Conservation (phyloP, 2,113 vertebrate species). For the Clinocottus analis region DNA sequence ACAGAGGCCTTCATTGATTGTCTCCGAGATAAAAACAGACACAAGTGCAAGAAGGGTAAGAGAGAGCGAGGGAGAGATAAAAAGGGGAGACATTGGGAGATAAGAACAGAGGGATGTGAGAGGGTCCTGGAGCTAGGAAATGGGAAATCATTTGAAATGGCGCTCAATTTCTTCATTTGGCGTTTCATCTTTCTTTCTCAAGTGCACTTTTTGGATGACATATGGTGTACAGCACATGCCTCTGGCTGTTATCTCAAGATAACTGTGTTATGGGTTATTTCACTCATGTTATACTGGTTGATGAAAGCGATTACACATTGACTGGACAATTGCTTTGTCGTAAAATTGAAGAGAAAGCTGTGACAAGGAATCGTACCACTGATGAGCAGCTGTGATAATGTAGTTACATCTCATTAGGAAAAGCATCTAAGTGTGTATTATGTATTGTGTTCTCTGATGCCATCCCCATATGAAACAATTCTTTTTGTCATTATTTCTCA, state of each 20-base stretch:
- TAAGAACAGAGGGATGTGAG: conserved; percentile 31
- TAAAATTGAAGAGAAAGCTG: not conserved
- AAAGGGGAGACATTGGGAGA: conserved; percentile 23
- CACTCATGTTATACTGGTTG: not conserved
- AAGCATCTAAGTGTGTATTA: not conserved
- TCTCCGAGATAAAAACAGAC: conserved; percentile 48
- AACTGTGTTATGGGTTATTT: conserved; percentile 36
- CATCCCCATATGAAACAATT: not conserved
- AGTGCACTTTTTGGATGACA: conserved; percentile 18
- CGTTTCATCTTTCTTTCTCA: conserved; percentile 50
- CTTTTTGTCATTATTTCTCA: not conserved
- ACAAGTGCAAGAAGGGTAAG: conserved; percentile 6
- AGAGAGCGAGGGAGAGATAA: conserved; percentile 23
- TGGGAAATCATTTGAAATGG: conserved; percentile 40
- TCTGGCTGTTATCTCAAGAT: conserved; percentile 38
- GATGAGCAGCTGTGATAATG: conserved; percentile 4
- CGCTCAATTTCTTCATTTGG: conserved; percentile 42
- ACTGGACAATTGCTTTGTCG: conserved; percentile 19
- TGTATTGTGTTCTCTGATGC: not conserved
- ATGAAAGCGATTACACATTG: conserved; percentile 25
- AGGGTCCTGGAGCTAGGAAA: conserved; percentile 16
- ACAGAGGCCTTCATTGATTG: conserved; percentile 39
- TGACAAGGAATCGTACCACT: not conserved
- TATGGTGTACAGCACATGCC: conserved; percentile 13
- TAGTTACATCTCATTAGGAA: conserved; percentile 1